A percentile compares a stretch with the other conserved stretches of the same genome.
Conservation (phyloP, 2,888 invertebrate genomes). For the Morpho helenor region DNA sequence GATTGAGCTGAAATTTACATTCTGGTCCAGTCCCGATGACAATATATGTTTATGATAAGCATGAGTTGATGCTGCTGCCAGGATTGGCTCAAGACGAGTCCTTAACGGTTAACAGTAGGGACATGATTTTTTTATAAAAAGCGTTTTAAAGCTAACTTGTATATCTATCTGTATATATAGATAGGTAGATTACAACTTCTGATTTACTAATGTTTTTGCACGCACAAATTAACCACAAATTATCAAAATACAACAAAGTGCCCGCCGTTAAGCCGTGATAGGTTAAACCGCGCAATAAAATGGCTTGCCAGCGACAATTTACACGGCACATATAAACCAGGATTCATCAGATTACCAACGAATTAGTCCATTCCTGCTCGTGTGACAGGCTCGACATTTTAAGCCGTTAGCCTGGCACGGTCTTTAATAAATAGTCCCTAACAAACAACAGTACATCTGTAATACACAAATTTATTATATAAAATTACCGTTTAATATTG, state of each 20-base stretch:
- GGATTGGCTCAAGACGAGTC: too few relatives aligned
- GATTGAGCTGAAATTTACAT: too few relatives aligned
- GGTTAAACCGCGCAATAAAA: constrained; percentile 17
- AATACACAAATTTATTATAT: too few relatives aligned
- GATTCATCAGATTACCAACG: constrained; percentile 31
- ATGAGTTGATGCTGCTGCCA: too few relatives aligned
- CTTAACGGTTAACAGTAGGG: too few relatives aligned
- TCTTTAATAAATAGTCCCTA: constrained; percentile 24
- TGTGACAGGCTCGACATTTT: constrained; percentile 29
- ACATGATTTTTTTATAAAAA: too few relatives aligned
- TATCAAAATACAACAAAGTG: constrained; percentile 4
- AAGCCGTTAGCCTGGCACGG: constrained; percentile 21
- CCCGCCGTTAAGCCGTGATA: constrained; percentile 11
- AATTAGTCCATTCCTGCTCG: constrained; percentile 29
- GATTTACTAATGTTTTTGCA: neutral
- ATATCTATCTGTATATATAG: too few relatives aligned
- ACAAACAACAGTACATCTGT: constrained; percentile 7
- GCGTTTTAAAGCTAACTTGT: too few relatives aligned
- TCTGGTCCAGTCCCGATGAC: too few relatives aligned
- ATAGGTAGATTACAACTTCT: too few relatives aligned
- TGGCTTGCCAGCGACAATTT: constrained; percentile 15
- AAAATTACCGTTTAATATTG: too few relatives aligned
- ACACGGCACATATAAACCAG: constrained; percentile 18
- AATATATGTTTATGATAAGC: too few relatives aligned
- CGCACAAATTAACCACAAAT: neutral